These are phyloP conservation scores for Eustalomyia histrio DNA, from an alignment of 2,888 invertebrate species.

Conservation along the genomic window DNA sequence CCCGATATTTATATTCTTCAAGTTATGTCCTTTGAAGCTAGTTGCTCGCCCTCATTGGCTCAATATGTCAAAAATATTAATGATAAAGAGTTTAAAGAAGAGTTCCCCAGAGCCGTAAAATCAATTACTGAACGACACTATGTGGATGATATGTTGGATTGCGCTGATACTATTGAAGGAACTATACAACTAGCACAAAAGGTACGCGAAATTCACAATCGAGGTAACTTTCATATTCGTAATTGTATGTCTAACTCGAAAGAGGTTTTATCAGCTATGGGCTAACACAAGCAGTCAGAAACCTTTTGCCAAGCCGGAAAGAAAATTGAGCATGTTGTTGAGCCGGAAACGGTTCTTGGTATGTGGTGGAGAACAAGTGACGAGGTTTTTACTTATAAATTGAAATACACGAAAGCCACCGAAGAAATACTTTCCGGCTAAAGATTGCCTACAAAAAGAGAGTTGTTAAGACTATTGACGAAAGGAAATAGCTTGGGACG, in stretches of 20 bases:
- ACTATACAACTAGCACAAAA: conserved; percentile 39
- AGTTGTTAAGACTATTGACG: conserved; percentile 61
- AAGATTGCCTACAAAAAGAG: conserved; percentile 56
- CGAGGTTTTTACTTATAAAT: conserved; percentile 57
- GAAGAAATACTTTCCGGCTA: conserved; percentile 27
- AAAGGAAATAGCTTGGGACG: conserved; percentile 58
- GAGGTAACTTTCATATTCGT: conserved; percentile 59
- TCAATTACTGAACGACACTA: conserved; percentile 64
- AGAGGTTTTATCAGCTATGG: too few relatives aligned
- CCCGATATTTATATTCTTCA: conserved; percentile 64
- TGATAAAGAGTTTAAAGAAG: conserved; percentile 41
- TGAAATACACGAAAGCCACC: conserved; percentile 52
- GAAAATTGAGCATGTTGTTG: too few relatives aligned
- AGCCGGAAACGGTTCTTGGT: too few relatives aligned
- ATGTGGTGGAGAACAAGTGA: too few relatives aligned
- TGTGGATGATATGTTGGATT: conserved; percentile 70
- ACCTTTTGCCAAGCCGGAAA: too few relatives aligned
- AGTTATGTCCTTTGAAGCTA: conserved; percentile 68
- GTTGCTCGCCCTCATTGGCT: conserved; percentile 65
- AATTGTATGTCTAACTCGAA: conserved; percentile 61
- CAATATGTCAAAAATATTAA: conserved; percentile 66
- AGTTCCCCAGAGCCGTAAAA: conserved; percentile 61
- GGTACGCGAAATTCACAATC: conserved; percentile 42
- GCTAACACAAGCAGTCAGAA: too few relatives aligned
- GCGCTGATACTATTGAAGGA: conserved; percentile 65